These are phyloP conservation scores for Mellivora capensis DNA, from an alignment of 2,113 vertebrate species.

Conservation along the genomic window DNA sequence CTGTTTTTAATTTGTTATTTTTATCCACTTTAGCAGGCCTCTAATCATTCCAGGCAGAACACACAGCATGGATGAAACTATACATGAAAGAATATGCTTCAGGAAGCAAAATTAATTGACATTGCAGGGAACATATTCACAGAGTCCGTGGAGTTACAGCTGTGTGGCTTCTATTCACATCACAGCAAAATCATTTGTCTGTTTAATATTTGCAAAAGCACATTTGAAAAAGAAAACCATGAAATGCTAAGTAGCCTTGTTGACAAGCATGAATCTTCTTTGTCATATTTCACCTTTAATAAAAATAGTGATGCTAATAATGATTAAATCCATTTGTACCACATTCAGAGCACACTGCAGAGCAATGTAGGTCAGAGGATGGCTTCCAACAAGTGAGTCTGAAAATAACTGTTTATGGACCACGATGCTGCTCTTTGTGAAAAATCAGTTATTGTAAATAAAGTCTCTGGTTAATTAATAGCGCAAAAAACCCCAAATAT, in stretches of 20 bases:
- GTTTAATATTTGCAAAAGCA: slow-evolving; percentile 66
- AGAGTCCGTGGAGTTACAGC: slow-evolving; percentile 46
- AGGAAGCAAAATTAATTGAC: slow-evolving; percentile 79
- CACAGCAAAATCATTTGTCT: slow-evolving; percentile 61
- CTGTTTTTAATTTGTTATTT: slow-evolving; percentile 74
- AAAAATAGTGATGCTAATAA: slow-evolving; percentile 52
- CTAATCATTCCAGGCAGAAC: slow-evolving; percentile 69
- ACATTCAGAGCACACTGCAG: slow-evolving; percentile 16
- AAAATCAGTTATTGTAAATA: not conserved
- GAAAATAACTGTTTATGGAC: not conserved
- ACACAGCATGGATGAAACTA: slow-evolving; percentile 73
- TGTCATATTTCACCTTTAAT: slow-evolving; percentile 63
- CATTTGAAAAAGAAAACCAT: slow-evolving; percentile 60
- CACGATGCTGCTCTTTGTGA: not conserved
- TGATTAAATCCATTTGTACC: slow-evolving; percentile 27
- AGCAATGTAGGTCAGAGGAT: not conserved
- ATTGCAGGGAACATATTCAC: slow-evolving; percentile 56
- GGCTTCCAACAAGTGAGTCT: not conserved
- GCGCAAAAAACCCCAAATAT: not conserved
- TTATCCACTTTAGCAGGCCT: slow-evolving; percentile 70
- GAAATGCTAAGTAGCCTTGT: slow-evolving; percentile 57
- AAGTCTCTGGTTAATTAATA: not conserved
- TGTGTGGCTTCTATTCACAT: slow-evolving; percentile 65
- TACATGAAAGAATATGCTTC: slow-evolving; percentile 76
- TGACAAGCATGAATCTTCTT: slow-evolving; percentile 57